Base-by-base conservation (phyloP, 2,888 invertebrate species). In the Acronicta alni region DNA sequence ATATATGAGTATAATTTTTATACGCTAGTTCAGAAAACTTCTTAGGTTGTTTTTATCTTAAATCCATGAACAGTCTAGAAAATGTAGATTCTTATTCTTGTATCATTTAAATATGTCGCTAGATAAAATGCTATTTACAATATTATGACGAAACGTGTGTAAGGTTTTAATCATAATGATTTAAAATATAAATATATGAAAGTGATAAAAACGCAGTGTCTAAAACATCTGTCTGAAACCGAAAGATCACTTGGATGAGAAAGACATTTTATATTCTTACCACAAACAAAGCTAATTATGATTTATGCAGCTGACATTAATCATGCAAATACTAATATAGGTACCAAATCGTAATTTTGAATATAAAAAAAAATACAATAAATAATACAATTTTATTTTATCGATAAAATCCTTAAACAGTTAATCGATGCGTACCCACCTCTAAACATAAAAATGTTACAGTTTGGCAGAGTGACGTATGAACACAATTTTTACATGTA, bases 401-500 rank as follows among this genome's bases (percentile, higher is more conserved):
- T 51, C 70, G 49, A 70, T 52, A 47, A 15, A 6, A 15, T 51
- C 23, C 38, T 6, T 12, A 0, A 0, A 2, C 1, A 1, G 38
- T 54, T 62, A 30, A 70, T 64, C 61, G 73, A 63, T 14, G 51
- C 20, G 8, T 0, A n/a, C 53, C 23, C 66, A 68, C 0, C 61
- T 1, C 57, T 66, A 60, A 12, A n/a, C n/a, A 10, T 17, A 62
- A 71, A 74, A 65, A 62, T 69, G 62, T 64, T 69, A 54, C 37
- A 73, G 57, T 76, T 76, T 66, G 64, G 56, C 49, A 59, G 53
- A 26, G 61, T 73, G 74, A 73, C 51, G 67, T 62, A 75, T 67
- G 71, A 57, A 48, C 57, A 60, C 57, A 64, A 73, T 73, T 73
- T 76, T 77, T 70, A 73, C 60, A 63, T 60, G 74, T 63, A 62